Percentiles rank a stretch among this genome's conserved stretches.
These are phyloP conservation scores for Oenanthe oenanthe DNA, from an alignment of 2,113 vertebrate species.

Conservation along the genomic window DNA sequence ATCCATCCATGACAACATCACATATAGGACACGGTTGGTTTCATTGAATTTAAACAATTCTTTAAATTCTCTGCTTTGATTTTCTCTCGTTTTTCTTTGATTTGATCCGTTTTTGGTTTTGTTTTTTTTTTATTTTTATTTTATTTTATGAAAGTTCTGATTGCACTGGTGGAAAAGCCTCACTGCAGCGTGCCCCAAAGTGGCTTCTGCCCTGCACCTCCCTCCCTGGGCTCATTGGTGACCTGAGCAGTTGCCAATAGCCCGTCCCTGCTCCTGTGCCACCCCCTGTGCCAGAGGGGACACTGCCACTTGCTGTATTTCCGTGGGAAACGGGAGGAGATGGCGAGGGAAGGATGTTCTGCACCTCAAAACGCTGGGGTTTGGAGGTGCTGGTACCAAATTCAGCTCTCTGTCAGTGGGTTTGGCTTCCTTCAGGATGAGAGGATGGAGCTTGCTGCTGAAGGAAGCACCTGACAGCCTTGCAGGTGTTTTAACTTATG, in stretches of 20 bases:
- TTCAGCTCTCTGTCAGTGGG: neutral
- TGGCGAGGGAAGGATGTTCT: neutral
- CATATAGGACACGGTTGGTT: conserved; percentile 86
- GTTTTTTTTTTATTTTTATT: neutral
- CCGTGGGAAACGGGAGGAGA: neutral
- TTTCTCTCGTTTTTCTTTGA: conserved; percentile 41
- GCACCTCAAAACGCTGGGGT: neutral
- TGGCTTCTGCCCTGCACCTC: neutral
- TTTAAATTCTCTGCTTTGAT: conserved; percentile 59
- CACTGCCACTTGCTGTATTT: conserved; percentile 55
- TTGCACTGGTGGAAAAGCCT: conserved; percentile 61
- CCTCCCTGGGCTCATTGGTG: conserved; percentile 58
- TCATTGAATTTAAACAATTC: conserved; percentile 73
- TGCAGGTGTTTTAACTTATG: neutral
- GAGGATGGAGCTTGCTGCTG: neutral
- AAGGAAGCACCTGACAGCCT: neutral
- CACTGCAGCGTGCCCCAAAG: neutral
- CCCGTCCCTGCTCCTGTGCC: neutral
- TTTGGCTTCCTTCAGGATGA: neutral
- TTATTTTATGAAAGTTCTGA: neutral
- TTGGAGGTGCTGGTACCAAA: neutral
- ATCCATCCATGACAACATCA: conserved; percentile 84
- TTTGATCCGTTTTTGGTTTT: conserved; percentile 17
- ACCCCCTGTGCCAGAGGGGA: conserved; percentile 29
- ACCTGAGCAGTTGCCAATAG: conserved; percentile 44